Evolutionary conservation across 2,113 vertebrate species (phyloP).

Genomic region (Tyto alba): DNA sequence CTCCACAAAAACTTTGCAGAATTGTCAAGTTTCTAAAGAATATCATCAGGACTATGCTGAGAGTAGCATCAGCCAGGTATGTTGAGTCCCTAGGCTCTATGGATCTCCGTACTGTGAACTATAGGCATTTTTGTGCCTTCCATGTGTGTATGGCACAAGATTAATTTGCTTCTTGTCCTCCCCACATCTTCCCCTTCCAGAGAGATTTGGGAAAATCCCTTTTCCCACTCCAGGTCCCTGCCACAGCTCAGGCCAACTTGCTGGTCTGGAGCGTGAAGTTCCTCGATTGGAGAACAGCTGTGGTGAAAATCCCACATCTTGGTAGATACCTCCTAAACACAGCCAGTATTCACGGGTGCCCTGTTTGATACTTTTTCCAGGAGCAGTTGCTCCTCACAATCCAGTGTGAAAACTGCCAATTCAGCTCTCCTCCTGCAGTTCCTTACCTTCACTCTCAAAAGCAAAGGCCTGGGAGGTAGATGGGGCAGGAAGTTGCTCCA

Average conservation of each 20-base stretch:
- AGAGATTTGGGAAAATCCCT: neutral
- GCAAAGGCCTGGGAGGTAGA: neutral
- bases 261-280: neutral
- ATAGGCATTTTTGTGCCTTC: neutral
- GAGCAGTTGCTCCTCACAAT: neutral
- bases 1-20: neutral
- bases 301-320: neutral
- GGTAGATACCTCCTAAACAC: neutral
- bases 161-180: neutral
- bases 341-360: neutral
- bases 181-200: neutral
- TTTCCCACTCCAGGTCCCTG: neutral
- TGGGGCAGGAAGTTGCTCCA: neutral
- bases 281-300: neutral
- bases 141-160: neutral
- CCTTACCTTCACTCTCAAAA: neutral
- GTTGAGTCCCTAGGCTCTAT: neutral
- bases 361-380: neutral
- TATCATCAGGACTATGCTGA: neutral
- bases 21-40: neutral
- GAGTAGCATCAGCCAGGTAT: neutral
- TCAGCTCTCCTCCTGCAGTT: neutral
- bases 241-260: neutral
- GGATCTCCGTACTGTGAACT: neutral
- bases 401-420: neutral